Percentiles rank a stretch among this genome's conserved stretches.
phyloP scores from a whole-genome alignment of 2,888 invertebrate genomes.

The Cremastinae sp. region DNA sequence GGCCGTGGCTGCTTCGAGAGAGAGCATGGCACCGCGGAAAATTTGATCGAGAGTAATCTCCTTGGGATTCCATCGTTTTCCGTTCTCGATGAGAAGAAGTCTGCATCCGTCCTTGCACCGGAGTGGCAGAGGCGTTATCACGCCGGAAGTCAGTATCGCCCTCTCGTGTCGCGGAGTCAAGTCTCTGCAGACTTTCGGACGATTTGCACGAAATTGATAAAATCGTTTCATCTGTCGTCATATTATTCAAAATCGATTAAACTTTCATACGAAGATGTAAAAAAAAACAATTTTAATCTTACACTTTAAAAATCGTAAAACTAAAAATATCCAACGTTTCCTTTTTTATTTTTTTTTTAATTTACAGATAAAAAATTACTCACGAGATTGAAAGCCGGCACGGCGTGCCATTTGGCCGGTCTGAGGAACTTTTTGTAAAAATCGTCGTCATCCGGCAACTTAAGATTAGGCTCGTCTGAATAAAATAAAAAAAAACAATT shows the following conservation, averaged over 20 bases:
- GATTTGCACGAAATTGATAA: constrained; percentile 85
- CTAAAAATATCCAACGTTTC: not conserved
- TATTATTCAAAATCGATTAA: not conserved
- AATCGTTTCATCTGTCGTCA: constrained; percentile 87
- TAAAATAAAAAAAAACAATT: constrained; percentile 64
- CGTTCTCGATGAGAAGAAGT: constrained; percentile 86
- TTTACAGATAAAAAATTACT: constrained; percentile 69
- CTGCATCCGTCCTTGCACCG: constrained; percentile 86
- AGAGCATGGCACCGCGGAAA: constrained; percentile 86
- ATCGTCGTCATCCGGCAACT: constrained; percentile 86
- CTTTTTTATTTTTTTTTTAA: not conserved
- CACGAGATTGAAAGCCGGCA: constrained; percentile 89
- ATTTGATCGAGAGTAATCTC: constrained; percentile 85
- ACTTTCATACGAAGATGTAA: not conserved
- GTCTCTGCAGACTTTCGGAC: constrained; percentile 84
- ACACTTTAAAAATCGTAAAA: not conserved
- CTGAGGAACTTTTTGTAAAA: constrained; percentile 90
- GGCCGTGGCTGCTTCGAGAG: constrained; percentile 88
- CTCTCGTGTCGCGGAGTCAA: constrained; percentile 85
- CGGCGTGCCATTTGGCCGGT: constrained; percentile 92
- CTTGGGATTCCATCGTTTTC: constrained; percentile 90
- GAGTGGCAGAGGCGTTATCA: constrained; percentile 86
- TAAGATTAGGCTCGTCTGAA: constrained; percentile 85
- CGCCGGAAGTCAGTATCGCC: constrained; percentile 85
- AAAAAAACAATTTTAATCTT: too few relatives aligned